phyloP scores from a whole-genome alignment of 2,113 vertebrate genomes.

The Stigmatopora argus region DNA sequence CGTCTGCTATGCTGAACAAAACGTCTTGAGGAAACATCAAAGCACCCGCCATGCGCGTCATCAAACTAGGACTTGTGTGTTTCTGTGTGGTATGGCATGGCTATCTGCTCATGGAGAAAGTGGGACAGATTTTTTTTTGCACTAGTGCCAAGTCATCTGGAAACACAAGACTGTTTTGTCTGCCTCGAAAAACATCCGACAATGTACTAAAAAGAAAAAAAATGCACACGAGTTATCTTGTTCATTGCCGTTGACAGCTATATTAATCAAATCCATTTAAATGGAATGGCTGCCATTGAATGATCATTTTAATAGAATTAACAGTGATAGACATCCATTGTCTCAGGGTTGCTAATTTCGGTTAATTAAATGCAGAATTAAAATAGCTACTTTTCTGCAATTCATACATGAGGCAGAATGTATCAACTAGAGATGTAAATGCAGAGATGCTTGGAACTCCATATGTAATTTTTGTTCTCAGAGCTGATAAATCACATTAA shows the following conservation, averaged over 20 bases:
- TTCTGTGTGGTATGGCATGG: conserved; percentile 7
- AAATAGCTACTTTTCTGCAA: too few species aligned
- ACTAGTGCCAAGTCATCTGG: conserved; percentile 47
- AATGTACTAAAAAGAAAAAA: conserved; percentile 25
- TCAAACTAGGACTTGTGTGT: conserved; percentile 11
- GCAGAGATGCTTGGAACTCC: too few species aligned
- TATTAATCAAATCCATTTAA: too few species aligned
- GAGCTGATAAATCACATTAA: too few species aligned
- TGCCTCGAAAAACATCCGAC: conserved; percentile 30
- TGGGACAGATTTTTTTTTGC: conserved; percentile 14
- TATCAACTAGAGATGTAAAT: too few species aligned
- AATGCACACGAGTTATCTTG: not conserved
- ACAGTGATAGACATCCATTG: too few species aligned
- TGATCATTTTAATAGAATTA: too few species aligned
- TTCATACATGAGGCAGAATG: too few species aligned
- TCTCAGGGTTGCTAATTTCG: too few species aligned
- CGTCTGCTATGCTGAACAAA: conserved; percentile 56
- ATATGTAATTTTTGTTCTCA: too few species aligned
- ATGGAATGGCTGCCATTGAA: too few species aligned
- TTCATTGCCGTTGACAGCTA: not conserved
- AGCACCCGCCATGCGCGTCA: conserved; percentile 45
- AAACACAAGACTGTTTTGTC: conserved; percentile 45
- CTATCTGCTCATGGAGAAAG: conserved; percentile 31
- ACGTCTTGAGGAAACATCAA: conserved; percentile 73
- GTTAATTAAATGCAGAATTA: too few species aligned